Percentiles rank a stretch among this genome's conserved stretches.
Evolutionary conservation across 2,888 invertebrate genomes (phyloP).

Genomic region (Eilema griseolum): DNA sequence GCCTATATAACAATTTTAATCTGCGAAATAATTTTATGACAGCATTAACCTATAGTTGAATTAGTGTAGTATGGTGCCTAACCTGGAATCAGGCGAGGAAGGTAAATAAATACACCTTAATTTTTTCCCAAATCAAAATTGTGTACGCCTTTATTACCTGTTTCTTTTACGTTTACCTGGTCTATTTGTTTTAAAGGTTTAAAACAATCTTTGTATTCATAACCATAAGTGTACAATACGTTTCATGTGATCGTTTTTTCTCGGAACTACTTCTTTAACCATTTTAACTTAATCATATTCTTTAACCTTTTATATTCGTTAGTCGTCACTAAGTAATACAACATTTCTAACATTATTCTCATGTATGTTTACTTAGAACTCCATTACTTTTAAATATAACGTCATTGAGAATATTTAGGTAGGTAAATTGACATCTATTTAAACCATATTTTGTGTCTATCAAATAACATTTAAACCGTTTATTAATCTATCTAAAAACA

Average conservation of each 20-base stretch:
- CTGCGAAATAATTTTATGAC: neutral
- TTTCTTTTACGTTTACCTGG: conserved; percentile 40
- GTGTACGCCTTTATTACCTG: conserved; percentile 43
- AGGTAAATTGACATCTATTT: conserved; percentile 32
- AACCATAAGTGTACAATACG: neutral
- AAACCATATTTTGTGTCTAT: conserved; percentile 24
- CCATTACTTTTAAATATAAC: neutral
- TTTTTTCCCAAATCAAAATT: conserved; percentile 30
- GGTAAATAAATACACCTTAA: conserved; percentile 43
- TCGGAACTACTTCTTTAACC: neutral
- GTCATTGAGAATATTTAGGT: conserved; percentile 31
- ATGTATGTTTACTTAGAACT: neutral
- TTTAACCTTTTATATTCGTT: neutral
- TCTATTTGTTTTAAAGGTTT: conserved; percentile 17
- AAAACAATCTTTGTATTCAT: conserved; percentile 5
- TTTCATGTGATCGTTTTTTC: neutral
- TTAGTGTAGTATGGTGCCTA: conserved; percentile 33
- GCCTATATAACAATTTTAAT: conserved; percentile 10
- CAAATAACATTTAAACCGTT: conserved; percentile 18
- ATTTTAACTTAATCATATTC: conserved; percentile 9
- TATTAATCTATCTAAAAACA: conserved; percentile 25
- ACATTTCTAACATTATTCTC: conserved; percentile 8
- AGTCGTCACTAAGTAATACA: neutral
- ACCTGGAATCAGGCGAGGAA: conserved; percentile 42
- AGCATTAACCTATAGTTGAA: conserved; percentile 13